A percentile compares a stretch with the other conserved stretches of the same genome.
Conservation (phyloP, 2,113 vertebrate species). For the Pygoscelis adeliae region DNA sequence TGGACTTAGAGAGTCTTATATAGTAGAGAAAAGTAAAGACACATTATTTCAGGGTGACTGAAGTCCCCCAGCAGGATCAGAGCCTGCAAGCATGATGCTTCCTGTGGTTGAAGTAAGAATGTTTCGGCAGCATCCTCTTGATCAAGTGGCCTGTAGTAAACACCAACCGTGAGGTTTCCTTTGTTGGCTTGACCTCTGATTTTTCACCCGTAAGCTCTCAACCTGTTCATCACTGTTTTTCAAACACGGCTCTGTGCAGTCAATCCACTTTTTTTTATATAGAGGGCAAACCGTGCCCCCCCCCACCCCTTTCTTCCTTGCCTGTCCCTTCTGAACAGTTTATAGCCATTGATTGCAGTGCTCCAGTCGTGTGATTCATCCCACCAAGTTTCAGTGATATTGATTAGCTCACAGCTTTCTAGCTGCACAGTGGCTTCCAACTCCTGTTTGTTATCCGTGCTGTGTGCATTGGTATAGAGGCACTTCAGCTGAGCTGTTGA, state of each 20-base stretch:
- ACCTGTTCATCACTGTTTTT: fast-evolving
- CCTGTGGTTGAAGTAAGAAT: neutral
- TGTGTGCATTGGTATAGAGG: neutral
- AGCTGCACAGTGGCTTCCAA: neutral
- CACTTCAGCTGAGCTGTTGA: neutral
- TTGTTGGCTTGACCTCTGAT: neutral
- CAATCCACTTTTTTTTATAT: neutral
- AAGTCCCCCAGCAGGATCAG: neutral
- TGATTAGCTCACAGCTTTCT: neutral
- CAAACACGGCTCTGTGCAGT: neutral
- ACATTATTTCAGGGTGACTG: neutral
- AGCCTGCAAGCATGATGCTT: neutral
- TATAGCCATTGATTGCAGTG: neutral
- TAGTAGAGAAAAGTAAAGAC: neutral
- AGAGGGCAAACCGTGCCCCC: no score
- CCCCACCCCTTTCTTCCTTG: fast-evolving
- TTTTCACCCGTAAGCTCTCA: neutral
- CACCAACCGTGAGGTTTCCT: neutral
- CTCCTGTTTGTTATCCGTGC: neutral
- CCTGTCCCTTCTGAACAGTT: neutral
- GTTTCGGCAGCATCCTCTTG: neutral
- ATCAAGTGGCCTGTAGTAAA: neutral
- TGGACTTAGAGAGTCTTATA: neutral
- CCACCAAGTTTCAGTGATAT: neutral
- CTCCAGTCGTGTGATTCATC: neutral